Evolutionary conservation across 2,888 invertebrate species (phyloP).

Genomic region (Orgyia antiqua): DNA sequence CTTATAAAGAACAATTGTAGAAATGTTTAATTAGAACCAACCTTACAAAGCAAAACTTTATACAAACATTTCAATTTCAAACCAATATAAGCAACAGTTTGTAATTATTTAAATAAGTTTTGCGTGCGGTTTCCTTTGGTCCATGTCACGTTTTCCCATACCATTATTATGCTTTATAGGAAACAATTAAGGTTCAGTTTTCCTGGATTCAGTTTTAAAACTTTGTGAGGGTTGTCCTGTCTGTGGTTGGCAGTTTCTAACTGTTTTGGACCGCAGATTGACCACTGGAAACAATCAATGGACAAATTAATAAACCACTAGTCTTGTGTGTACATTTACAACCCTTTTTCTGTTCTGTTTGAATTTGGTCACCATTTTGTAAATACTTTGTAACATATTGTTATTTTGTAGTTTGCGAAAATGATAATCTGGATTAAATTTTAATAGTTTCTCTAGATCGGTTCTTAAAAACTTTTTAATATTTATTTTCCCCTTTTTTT

Average conservation of each 20-base stretch:
- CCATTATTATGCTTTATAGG: too few relatives aligned
- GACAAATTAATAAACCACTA: constrained; percentile 25
- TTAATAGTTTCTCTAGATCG: too few relatives aligned
- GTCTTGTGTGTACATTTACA: constrained; percentile 26
- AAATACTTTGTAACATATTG: too few relatives aligned
- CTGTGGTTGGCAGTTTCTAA: constrained; percentile 28
- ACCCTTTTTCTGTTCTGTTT: too few relatives aligned
- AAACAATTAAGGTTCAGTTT: constrained; percentile 13
- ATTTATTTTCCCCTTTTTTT: too few relatives aligned
- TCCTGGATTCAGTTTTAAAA: constrained; percentile 4
- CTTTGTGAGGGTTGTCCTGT: constrained; percentile 15
- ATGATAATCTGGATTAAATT: too few relatives aligned
- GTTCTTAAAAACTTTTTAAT: too few relatives aligned
- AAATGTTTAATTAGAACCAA: too few relatives aligned
- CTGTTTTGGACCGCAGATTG: constrained; percentile 42
- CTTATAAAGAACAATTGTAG: too few relatives aligned
- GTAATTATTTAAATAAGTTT: constrained; percentile 22
- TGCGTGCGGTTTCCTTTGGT: constrained; percentile 20
- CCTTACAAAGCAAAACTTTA: constrained; percentile 6
- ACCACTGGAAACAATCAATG: constrained; percentile 55
- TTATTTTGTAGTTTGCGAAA: too few relatives aligned
- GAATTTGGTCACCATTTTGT: too few relatives aligned
- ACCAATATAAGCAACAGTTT: constrained; percentile 34
- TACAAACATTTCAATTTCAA: constrained; percentile 19
- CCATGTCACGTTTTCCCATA: too few relatives aligned